phyloP scores from a whole-genome alignment of 2,797 vertebrate genomes.

The Eupleurogrammus muticus region DNA sequence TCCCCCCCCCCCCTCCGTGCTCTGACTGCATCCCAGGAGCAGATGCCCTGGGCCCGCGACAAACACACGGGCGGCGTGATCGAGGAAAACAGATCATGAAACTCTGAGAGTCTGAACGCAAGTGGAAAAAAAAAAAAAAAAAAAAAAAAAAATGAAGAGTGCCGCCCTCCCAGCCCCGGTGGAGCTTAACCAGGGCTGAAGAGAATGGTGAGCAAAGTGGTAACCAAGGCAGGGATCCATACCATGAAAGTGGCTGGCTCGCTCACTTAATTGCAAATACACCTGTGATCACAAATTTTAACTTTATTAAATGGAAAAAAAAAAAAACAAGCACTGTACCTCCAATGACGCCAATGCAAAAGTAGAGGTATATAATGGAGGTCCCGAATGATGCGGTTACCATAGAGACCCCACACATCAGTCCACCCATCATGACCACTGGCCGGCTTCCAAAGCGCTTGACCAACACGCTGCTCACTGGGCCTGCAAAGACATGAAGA shows the following conservation, averaged over 20 bases:
- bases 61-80: slow-evolving; percentile 27
- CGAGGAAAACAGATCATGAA: slow-evolving; percentile 36
- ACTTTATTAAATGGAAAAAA: neutral
- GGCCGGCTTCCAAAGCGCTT: slow-evolving; percentile 86
- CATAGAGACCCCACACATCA: slow-evolving; percentile 85
- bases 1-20: slow-evolving; percentile 53
- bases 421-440: slow-evolving; percentile 85
- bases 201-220: slow-evolving; percentile 16
- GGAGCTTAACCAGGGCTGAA: slow-evolving; percentile 6
- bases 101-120: slow-evolving; percentile 39
- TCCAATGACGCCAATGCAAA: slow-evolving; percentile 87
- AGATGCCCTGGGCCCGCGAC: slow-evolving; percentile 51
- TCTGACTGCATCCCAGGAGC: slow-evolving; percentile 53
- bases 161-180: slow-evolving; percentile 8
- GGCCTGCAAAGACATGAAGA: slow-evolving; percentile 73
- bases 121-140: slow-evolving; percentile 45
- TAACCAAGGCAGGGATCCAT: slow-evolving; percentile 30
- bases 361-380: slow-evolving; percentile 86
- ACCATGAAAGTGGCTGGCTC: neutral
- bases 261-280: neutral
- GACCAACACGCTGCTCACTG: slow-evolving; percentile 86
- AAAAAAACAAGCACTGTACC: slow-evolving; percentile 72
- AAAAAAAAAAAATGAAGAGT: slow-evolving; percentile 38
- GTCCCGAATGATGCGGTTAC: slow-evolving; percentile 84
- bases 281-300: neutral